These are phyloP conservation scores for Hemicordylus capensis DNA, from an alignment of 2,113 vertebrate species.

Conservation along the genomic window DNA sequence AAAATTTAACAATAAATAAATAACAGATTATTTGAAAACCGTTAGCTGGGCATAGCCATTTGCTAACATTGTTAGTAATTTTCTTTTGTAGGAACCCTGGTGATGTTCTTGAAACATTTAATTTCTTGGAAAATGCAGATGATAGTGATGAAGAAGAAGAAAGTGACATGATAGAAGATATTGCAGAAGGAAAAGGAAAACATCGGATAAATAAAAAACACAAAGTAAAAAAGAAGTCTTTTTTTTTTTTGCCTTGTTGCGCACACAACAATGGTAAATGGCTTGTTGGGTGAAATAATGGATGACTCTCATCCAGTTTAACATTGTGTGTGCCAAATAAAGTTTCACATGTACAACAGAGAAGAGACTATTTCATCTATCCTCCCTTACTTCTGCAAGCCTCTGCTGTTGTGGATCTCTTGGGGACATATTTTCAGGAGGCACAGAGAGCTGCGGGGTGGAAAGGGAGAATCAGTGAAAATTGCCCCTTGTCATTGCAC, in stretches of 20 bases:
- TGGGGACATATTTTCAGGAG: too few relatives aligned
- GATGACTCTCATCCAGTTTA: too few relatives aligned
- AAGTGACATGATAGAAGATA: slow-evolving; percentile 93
- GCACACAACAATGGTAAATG: not conserved
- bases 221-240: slow-evolving; percentile 80
- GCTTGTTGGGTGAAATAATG: not conserved
- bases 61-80: not conserved
- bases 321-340: too few relatives aligned
- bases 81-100: slow-evolving; percentile 85
- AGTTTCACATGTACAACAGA: too few relatives aligned
- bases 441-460: too few relatives aligned
- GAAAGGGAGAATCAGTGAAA: too few relatives aligned
- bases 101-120: slow-evolving; percentile 97
- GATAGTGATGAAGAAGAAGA: slow-evolving; percentile 98
- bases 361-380: too few relatives aligned
- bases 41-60: not conserved
- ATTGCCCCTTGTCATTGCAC: too few relatives aligned
- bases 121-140: slow-evolving; percentile 97
- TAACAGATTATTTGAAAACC: not conserved
- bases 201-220: slow-evolving; percentile 91
- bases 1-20: too few relatives aligned
- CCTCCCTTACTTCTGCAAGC: too few relatives aligned
- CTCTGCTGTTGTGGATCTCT: too few relatives aligned
- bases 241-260: not conserved
- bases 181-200: slow-evolving; percentile 88